Evolutionary conservation across 2,888 invertebrate genomes (phyloP), one percentile per base, ranked within the genome.

Genomic region (Eumerus sabulonum): DNA sequence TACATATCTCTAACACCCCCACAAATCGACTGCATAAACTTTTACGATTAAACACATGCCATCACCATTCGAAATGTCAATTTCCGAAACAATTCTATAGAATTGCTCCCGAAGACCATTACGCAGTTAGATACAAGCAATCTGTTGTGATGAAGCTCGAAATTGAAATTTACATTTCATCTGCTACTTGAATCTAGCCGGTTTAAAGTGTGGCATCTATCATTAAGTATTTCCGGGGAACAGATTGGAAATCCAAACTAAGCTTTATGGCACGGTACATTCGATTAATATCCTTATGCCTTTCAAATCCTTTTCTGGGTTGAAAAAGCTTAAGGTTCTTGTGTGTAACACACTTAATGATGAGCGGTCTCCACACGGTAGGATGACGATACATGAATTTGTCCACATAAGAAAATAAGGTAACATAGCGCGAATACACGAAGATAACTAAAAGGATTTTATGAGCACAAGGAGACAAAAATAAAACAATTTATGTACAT

Each of bases 201-300:
- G 13, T 14, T 18, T 13, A 7, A 12, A 13, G 14, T 16, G 18
- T 17, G 7, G 16, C 19, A 12, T 38, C 40, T 47, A 38, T 42
- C 44, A 17, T 44, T 5, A 50, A 57, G 12, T 14, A 38, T 62
- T 71, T 71, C 63, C 71, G 36, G 63, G 35, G 19, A 56, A 36
- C 63, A 71, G 56, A 70, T 70, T 70, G 70, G 62, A 71, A 45
- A 71, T 56, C 56, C n/a, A 36, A 54, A 50, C 50, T 16, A n/a
- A n/a, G n/a, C n/a, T n/a, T 47, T 11, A 16, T 9, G 44, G n/a
- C 44, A 38, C 36, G 53, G 27, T 35, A 62, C 53, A 13, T 53
- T 38, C 13, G 42, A 40, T 40, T 47, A 62, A 62, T 53, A 59
- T 62, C 60, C 36, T 56, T n/a, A 27, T 27, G 27, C 27, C 40